Conservation (phyloP, 2,888 invertebrate species). For the Auanema freiburgensis region DNA sequence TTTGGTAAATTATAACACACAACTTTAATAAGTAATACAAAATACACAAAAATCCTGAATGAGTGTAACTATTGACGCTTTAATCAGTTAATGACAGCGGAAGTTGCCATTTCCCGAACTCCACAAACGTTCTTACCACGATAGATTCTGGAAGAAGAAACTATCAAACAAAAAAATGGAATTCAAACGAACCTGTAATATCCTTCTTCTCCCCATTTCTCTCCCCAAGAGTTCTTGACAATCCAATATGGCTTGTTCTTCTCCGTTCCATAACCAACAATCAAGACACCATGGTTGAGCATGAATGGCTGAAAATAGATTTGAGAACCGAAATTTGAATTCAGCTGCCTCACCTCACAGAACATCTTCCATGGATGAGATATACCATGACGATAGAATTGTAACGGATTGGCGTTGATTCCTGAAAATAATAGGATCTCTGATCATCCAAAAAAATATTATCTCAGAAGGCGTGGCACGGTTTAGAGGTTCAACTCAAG, state of each 20-base stretch:
- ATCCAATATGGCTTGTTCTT: conserved; percentile 62
- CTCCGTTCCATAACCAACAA: conserved; percentile 63
- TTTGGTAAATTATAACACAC: too few species aligned
- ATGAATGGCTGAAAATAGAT: conserved; percentile 30
- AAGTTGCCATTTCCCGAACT: conserved; percentile 83
- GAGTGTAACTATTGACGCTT: neutral
- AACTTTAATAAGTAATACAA: too few species aligned
- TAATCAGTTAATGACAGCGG: conserved; percentile 45
- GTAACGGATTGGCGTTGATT: conserved; percentile 63
- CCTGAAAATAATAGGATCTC: conserved; percentile 37
- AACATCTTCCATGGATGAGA: conserved; percentile 61
- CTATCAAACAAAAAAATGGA: neutral
- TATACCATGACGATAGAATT: conserved; percentile 64
- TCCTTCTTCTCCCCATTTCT: conserved; percentile 60
- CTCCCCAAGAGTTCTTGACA: conserved; percentile 63
- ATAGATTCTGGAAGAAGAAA: conserved; percentile 72
- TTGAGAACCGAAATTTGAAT: neutral
- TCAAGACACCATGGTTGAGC: conserved; percentile 62
- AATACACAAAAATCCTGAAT: neutral
- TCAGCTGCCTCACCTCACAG: conserved; percentile 28
- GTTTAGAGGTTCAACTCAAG: too few species aligned
- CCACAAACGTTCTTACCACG: conserved; percentile 94
- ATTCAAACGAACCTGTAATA: conserved; percentile 50
- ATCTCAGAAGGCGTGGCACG: too few species aligned
- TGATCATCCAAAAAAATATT: neutral